These are phyloP conservation scores for Myotis davidii DNA, from an alignment of 2,113 vertebrate species.

Conservation along the genomic window DNA sequence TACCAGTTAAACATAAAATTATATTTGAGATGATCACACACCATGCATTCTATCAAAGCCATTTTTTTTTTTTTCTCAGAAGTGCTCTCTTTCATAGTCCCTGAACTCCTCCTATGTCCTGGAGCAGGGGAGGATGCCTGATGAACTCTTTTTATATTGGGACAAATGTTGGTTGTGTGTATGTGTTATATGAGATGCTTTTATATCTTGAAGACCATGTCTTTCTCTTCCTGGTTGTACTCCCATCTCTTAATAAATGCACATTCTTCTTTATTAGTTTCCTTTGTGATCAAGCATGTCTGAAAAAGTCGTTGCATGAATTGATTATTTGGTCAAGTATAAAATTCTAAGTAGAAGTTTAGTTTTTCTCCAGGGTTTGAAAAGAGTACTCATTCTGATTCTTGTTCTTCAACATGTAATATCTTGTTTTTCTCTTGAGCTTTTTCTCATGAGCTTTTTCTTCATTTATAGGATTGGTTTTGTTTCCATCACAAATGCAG, in stretches of 20 bases:
- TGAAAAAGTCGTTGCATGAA: background rate
- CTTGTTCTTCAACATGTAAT: background rate
- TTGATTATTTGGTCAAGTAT: background rate
- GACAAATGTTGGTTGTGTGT: background rate
- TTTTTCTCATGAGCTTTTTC: background rate
- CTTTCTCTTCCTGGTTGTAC: background rate
- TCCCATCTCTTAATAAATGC: background rate
- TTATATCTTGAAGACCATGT: background rate
- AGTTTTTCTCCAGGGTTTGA: background rate
- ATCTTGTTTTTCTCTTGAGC: background rate
- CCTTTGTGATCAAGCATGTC: background rate
- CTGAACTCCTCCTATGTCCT: background rate
- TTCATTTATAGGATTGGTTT: background rate
- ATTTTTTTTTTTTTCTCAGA: background rate
- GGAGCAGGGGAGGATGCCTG: rapidly evolving
- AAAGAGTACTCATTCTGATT: background rate
- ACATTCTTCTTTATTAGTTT: background rate
- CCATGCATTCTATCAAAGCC: background rate
- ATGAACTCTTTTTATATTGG: background rate
- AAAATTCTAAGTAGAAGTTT: background rate
- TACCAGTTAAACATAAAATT: background rate
- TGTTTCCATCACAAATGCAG: background rate
- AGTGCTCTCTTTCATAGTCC: rapidly evolving
- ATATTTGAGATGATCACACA: rapidly evolving
- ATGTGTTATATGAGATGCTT: background rate